phyloP scores from a whole-genome alignment of 2,888 invertebrate genomes.

The Parnassius apollo region DNA sequence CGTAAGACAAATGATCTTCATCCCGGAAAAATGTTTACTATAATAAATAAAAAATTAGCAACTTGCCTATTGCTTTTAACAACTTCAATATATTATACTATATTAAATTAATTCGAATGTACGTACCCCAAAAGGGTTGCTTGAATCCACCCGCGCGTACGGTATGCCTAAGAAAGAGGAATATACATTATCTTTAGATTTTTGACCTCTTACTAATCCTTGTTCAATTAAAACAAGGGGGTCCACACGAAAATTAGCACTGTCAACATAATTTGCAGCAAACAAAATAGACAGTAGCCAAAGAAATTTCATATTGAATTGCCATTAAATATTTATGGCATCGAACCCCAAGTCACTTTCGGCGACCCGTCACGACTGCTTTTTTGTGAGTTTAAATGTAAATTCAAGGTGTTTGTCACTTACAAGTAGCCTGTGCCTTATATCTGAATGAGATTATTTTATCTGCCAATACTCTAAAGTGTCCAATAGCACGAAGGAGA shows the following conservation, averaged over 20 bases:
- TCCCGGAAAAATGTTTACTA: too few relatives aligned
- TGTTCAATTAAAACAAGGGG: slow-evolving; percentile 65
- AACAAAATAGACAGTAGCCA: slow-evolving; percentile 37
- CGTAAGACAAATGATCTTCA: too few relatives aligned
- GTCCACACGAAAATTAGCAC: slow-evolving; percentile 56
- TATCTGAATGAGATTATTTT: slow-evolving; percentile 34
- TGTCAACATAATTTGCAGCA: slow-evolving; percentile 34
- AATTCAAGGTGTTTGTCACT: slow-evolving; percentile 5
- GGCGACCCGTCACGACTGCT: slow-evolving; percentile 7
- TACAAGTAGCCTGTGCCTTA: slow-evolving; percentile 8
- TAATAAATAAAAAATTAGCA: too few relatives aligned
- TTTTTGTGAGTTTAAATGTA: background rate
- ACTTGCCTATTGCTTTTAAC: too few relatives aligned
- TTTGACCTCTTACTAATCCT: slow-evolving; percentile 64
- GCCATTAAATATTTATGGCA: slow-evolving; percentile 34
- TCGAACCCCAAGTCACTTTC: slow-evolving; percentile 25
- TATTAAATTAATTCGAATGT: background rate
- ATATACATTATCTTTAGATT: slow-evolving; percentile 60
- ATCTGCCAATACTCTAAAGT: slow-evolving; percentile 34
- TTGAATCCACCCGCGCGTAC: slow-evolving; percentile 59
- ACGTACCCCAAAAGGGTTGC: slow-evolving; percentile 74
- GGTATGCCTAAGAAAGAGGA: slow-evolving; percentile 69
- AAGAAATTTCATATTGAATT: slow-evolving; percentile 40
- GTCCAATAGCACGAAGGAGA: slow-evolving; percentile 12
- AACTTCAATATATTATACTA: too few relatives aligned